A percentile compares a stretch with the other conserved stretches of the same genome.
Conservation (phyloP, 2,888 invertebrate genomes). For the Blastobasis adustella region DNA sequence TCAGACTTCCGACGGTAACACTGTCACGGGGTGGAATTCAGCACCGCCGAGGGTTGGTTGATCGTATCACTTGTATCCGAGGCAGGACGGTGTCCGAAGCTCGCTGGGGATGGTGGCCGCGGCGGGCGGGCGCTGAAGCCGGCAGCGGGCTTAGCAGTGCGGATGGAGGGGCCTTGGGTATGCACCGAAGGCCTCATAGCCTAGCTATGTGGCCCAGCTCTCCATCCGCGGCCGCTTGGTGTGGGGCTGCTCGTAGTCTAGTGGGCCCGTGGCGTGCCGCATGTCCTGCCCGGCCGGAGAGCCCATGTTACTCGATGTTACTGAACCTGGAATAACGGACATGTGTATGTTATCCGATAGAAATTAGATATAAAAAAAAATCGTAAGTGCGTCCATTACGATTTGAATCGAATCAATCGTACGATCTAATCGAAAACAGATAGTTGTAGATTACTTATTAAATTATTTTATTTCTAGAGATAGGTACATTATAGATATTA, state of each 20-base stretch:
- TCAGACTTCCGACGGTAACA: slow-evolving; percentile 34
- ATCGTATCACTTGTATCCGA: slow-evolving; percentile 8
- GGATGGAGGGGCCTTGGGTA: slow-evolving; percentile 69
- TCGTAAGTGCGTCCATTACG: too few relatives aligned
- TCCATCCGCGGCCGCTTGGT: slow-evolving; percentile 93
- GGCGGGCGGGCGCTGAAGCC: slow-evolving; percentile 9
- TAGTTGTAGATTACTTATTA: too few relatives aligned
- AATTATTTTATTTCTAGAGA: too few relatives aligned
- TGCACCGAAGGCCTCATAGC: slow-evolving; percentile 66
- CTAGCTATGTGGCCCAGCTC: slow-evolving; percentile 92
- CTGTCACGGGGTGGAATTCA: slow-evolving; percentile 16
- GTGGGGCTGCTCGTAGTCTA: slow-evolving; percentile 75
- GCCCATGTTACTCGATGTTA: slow-evolving; percentile 88
- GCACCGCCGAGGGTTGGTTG: slow-evolving; percentile 25
- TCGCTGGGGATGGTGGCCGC: slow-evolving; percentile 34
- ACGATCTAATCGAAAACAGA: too few relatives aligned
- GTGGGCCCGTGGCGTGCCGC: slow-evolving; percentile 57
- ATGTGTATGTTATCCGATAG: not conserved
- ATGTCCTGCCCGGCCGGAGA: slow-evolving; percentile 78
- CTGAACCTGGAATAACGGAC: slow-evolving; percentile 76
- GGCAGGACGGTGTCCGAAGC: slow-evolving; percentile 26
- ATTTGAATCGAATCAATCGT: too few relatives aligned
- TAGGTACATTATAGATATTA: too few relatives aligned
- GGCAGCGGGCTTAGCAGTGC: slow-evolving; percentile 56
- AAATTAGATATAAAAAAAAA: too few relatives aligned